Evolutionary conservation across 2,888 invertebrate genomes (phyloP).

Genomic region (Deroplatys truncata): DNA sequence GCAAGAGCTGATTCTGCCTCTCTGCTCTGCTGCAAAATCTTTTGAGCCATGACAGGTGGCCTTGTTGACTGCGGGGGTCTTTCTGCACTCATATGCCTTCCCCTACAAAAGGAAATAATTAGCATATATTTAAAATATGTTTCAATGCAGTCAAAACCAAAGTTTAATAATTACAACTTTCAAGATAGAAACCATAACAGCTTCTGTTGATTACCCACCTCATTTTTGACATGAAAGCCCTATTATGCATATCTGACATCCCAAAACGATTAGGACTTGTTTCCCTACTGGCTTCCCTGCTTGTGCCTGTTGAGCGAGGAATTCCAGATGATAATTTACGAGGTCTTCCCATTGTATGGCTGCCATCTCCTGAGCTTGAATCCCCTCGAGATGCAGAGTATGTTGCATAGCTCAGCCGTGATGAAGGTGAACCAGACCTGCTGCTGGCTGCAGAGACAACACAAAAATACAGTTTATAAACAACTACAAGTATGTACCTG

Average conservation of each 20-base stretch:
- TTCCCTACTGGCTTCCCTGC: constrained; percentile 40
- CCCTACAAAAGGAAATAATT: background rate
- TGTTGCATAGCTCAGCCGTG: constrained; percentile 71
- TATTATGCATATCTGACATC: constrained; percentile 13
- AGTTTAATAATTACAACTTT: background rate
- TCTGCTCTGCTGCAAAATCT: constrained; percentile 78
- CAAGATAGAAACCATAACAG: background rate
- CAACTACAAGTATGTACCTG: too few species aligned
- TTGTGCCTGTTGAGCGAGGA: constrained; percentile 33
- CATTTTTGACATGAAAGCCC: constrained; percentile 39
- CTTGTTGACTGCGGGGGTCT: constrained; percentile 42
- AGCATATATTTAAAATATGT: background rate
- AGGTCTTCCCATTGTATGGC: constrained; percentile 25
- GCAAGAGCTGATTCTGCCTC: constrained; percentile 83
- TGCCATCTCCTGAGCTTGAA: constrained; percentile 48
- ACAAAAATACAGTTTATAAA: too few species aligned
- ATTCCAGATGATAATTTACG: constrained; percentile 30
- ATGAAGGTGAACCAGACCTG: constrained; percentile 89
- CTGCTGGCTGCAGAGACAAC: constrained; percentile 70
- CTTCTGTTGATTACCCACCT: constrained; percentile 13
- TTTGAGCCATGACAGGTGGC: constrained; percentile 67
- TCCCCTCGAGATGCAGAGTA: constrained; percentile 42
- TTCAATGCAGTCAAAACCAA: background rate
- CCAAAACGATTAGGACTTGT: constrained; percentile 46
- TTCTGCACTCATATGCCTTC: constrained; percentile 30